Percentiles rank a stretch among this genome's conserved stretches.
Conservation (phyloP, 2,888 invertebrate genomes). For the Bruchidius siliquastri region DNA sequence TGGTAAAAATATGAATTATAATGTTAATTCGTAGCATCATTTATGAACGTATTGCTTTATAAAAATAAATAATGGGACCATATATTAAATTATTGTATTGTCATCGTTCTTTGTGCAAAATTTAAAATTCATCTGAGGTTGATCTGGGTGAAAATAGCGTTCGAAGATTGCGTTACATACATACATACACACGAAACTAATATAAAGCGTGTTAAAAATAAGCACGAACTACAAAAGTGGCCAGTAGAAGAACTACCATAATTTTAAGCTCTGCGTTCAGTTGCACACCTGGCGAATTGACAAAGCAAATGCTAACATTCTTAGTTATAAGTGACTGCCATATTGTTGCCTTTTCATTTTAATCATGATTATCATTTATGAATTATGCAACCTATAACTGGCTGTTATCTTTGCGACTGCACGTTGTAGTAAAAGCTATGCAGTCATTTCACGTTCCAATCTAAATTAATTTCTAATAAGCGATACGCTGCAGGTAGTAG, state of each 20-base stretch:
- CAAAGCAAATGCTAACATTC: background rate
- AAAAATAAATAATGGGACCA: no score
- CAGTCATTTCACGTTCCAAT: background rate
- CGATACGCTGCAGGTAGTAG: background rate
- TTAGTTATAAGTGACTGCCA: background rate
- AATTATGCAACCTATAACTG: background rate
- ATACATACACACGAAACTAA: no score
- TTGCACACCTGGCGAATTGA: background rate
- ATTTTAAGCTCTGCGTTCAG: background rate
- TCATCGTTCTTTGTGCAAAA: no score
- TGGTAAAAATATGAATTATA: no score
- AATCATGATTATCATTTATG: background rate
- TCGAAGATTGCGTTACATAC: no score
- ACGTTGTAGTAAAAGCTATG: background rate
- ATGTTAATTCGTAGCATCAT: no score
- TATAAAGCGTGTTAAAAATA: no score
- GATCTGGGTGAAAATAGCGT: no score
- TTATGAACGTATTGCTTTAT: no score
- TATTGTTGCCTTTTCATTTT: background rate
- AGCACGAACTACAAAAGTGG: no score
- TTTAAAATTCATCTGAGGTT: no score
- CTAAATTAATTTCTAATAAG: background rate
- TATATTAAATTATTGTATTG: no score
- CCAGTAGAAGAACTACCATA: background rate
- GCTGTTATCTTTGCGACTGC: background rate